Base-by-base conservation (phyloP, 30 jellyfish, hydroid and myxozoan genomes). In the Hydra vulgaris region DNA sequence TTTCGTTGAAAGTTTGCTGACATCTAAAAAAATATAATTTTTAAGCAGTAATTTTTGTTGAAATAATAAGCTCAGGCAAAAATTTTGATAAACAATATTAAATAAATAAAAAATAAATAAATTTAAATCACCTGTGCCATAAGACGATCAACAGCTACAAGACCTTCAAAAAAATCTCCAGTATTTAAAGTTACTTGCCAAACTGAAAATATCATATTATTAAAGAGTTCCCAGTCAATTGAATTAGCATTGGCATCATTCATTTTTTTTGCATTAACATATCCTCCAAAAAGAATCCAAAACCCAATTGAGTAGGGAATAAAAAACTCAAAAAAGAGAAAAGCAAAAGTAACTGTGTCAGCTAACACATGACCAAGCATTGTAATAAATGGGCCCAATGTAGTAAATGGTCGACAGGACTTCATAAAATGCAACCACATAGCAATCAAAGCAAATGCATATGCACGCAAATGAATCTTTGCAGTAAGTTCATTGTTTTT, bases 361-460 rank as follows among this genome's bases (percentile, higher is more conserved):
- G 73, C 86, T 82, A 87, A 80, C 79, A 91, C 96, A 83, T 91
- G 94, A 0, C 98, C 98, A 52, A 91, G 89, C 98, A 91, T 91
- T 56, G 94, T 80, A 18, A 91, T 91, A 78, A 91, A 91, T 7
- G 98, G 98, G n/a, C 98, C 98, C 7, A 91, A 86, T 4, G 96
- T 81, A 26, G 89, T 78, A 84, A 91, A 91, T 17, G 98, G 96
- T 70, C 98, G 94, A 52, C 95, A 86, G 16, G 95, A 91, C 81
- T 91, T 91, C 98, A 91, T 91, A 68, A 91, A 86, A 66, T 85
- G 96, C 66, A 91, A 81, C 96, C 96, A 91, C 82, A 91, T 73
- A 79, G 84, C 83, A 15, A 91, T 91, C 84, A 91, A 67, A 18
- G 95, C 96, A 8, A 85, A 70, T 7, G 98, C 84, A 68, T 86